Percentiles rank a stretch among this genome's conserved stretches.
Conservation (phyloP, 2,113 vertebrate species). For the Alethe diademata region DNA sequence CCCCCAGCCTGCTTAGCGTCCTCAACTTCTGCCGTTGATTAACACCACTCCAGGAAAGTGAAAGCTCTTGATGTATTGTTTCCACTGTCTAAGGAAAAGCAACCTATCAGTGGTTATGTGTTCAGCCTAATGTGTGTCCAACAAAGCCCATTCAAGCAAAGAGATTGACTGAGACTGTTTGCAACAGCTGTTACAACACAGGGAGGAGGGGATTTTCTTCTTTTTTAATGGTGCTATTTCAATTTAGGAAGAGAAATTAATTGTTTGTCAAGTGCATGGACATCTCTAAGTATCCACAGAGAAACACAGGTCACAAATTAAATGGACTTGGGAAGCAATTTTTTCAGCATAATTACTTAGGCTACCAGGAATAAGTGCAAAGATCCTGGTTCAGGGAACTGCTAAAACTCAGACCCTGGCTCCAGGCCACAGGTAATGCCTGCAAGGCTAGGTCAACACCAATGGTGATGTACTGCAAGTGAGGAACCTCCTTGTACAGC, state of each 20-base stretch:
- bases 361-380: neutral
- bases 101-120: neutral
- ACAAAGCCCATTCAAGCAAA: neutral
- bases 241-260: neutral
- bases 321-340: neutral
- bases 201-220: neutral
- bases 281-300: neutral
- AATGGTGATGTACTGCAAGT: neutral
- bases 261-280: neutral
- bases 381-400: neutral
- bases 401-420: neutral
- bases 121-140: neutral
- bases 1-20: neutral
- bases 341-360: neutral
- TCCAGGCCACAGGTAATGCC: neutral
- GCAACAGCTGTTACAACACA: neutral
- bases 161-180: neutral
- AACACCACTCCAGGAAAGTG: slow-evolving; percentile 39
- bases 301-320: neutral
- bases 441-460: neutral
- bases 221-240: neutral
- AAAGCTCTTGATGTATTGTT: slow-evolving; percentile 42
- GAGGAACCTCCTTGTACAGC: neutral
- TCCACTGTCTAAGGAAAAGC: slow-evolving; percentile 9
- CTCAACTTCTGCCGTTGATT: slow-evolving; percentile 56